phyloP scores from a whole-genome alignment of 35 echinoderm and acorn worm species.

The Ophiothrix spiculata region DNA sequence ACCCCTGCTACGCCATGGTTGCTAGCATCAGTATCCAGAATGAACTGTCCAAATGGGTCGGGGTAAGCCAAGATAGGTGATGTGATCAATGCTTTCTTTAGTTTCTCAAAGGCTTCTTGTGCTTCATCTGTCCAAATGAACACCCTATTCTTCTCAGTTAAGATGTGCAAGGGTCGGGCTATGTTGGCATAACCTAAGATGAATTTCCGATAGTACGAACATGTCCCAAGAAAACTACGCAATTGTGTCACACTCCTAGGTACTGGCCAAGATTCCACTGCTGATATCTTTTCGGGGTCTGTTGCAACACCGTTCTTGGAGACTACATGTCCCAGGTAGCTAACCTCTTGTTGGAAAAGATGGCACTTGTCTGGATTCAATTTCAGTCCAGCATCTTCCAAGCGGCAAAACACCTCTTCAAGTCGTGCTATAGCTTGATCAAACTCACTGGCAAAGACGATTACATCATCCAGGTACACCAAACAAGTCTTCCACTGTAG shows the following conservation, averaged over 20 bases:
- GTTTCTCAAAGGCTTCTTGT: constrained; percentile 32
- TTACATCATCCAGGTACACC: constrained; percentile 46
- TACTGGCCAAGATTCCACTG: constrained; percentile 39
- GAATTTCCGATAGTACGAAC: constrained; percentile 50
- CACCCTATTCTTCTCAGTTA: constrained; percentile 27
- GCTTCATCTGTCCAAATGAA: constrained; percentile 34
- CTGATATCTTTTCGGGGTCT: constrained; percentile 30
- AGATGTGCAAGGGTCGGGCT: constrained; percentile 35
- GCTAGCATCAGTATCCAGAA: constrained; percentile 63
- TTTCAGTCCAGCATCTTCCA: constrained; percentile 33
- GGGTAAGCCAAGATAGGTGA: constrained; percentile 46
- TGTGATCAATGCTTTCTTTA: constrained; percentile 34
- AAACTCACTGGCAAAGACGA: constrained; percentile 33
- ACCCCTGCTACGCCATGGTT: constrained; percentile 37
- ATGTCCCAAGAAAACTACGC: constrained; percentile 44
- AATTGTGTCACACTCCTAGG: constrained; percentile 18
- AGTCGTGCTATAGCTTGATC: constrained; percentile 36
- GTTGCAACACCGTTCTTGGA: constrained; percentile 34
- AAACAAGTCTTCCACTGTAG: constrained; percentile 22
- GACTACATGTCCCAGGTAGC: constrained; percentile 57
- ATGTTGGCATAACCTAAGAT: constrained; percentile 52
- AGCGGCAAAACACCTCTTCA: constrained; percentile 13
- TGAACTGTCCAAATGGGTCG: neutral
- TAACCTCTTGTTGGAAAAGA: constrained; percentile 38
- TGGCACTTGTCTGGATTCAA: constrained; percentile 38